phyloP scores from a whole-genome alignment of 1,140 invertebrate genomes.

The Heterodera carotae region DNA sequence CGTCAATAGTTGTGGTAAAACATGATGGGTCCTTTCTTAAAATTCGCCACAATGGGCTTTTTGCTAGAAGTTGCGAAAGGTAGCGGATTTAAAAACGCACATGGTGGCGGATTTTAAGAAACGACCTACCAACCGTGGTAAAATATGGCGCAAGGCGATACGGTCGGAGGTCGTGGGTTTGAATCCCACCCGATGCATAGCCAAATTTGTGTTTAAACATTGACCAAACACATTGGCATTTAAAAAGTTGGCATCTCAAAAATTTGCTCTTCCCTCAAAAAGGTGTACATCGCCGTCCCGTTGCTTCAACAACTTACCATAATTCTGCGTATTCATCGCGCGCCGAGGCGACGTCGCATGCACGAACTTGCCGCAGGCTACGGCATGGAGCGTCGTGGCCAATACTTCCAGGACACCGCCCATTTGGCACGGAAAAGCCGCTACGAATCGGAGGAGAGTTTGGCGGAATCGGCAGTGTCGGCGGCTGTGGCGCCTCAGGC shows the following conservation, averaged over 20 bases:
- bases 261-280: conserved; percentile 2
- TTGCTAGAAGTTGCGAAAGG: too few relatives aligned
- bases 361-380: conserved; percentile 43
- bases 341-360: conserved; percentile 2
- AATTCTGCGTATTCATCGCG: conserved; percentile 34
- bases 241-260: neutral
- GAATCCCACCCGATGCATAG: too few relatives aligned
- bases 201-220: too few relatives aligned
- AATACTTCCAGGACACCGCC: conserved; percentile 40
- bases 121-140: too few relatives aligned
- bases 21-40: too few relatives aligned
- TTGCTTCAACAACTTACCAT: conserved; percentile 33
- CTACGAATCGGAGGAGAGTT: conserved; percentile 30
- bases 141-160: too few relatives aligned
- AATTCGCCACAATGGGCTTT: too few relatives aligned
- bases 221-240: too few relatives aligned
- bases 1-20: too few relatives aligned
- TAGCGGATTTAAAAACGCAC: too few relatives aligned
- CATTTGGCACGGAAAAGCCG: conserved; percentile 21
- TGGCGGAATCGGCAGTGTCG: conserved; percentile 19
- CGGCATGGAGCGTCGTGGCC: conserved; percentile 45
- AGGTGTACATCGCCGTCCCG: conserved; percentile 36
- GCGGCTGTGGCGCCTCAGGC: neutral
- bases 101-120: too few relatives aligned
- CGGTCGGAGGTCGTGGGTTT: too few relatives aligned